These are phyloP conservation scores for Xylocampa areola DNA, from an alignment of 2,888 invertebrate species.

Conservation along the genomic window DNA sequence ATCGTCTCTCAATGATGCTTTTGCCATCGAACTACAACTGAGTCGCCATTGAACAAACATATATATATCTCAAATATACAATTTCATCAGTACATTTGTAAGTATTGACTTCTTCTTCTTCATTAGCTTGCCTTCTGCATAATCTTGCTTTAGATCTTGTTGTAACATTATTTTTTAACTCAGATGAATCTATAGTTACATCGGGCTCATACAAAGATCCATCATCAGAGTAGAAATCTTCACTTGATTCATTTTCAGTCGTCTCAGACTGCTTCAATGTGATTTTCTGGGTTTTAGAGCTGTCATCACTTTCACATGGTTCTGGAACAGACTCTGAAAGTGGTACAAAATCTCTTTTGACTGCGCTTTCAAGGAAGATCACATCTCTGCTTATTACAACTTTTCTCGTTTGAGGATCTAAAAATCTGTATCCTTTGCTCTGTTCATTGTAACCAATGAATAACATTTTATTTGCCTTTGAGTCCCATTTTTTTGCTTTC, in stretches of 20 bases:
- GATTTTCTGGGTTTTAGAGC: not conserved
- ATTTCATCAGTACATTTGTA: too few species aligned
- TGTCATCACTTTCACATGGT: not conserved
- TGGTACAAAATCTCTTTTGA: not conserved
- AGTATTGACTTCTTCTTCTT: too few species aligned
- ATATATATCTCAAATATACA: too few species aligned
- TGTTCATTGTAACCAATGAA: not conserved
- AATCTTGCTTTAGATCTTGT: not conserved
- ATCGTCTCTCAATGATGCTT: too few species aligned
- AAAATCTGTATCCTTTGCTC: not conserved
- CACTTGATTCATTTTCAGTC: not conserved
- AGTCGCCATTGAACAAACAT: too few species aligned
- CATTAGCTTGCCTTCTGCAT: too few species aligned
- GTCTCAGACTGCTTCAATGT: not conserved
- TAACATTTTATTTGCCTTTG: not conserved
- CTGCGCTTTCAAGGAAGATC: not conserved
- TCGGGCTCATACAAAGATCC: not conserved
- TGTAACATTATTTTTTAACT: not conserved
- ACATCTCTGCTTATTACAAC: not conserved
- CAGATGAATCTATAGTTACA: not conserved
- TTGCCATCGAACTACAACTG: too few species aligned
- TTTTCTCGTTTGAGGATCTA: not conserved
- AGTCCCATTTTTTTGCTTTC: not conserved
- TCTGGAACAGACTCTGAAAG: not conserved
- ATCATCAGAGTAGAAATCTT: not conserved